Conservation (phyloP, 37 sponge, comb jelly and placozoan genomes). For the Amphimedon queenslandica region DNA sequence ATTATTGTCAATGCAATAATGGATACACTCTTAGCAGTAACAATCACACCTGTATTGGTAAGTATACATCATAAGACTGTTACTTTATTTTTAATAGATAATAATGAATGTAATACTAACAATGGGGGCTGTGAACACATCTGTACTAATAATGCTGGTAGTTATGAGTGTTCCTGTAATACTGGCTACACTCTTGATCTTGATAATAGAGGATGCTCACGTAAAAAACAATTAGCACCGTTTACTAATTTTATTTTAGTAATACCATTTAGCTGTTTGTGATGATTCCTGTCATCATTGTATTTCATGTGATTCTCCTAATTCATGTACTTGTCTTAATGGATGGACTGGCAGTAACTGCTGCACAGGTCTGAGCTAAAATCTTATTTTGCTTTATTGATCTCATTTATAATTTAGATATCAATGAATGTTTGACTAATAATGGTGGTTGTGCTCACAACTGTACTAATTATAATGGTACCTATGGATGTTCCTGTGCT, state of each 20-base stretch:
- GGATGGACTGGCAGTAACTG: slow-evolving; percentile 15
- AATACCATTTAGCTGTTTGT: slow-evolving; percentile 12
- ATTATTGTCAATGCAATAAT: slow-evolving; percentile 6
- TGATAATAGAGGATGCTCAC: no score
- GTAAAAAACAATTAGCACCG: not conserved
- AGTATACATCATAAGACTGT: no score
- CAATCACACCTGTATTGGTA: slow-evolving; percentile 16
- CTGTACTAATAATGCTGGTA: no score
- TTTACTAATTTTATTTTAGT: slow-evolving; percentile 6
- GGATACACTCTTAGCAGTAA: slow-evolving; percentile 14
- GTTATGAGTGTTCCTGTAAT: no score
- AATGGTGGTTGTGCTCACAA: no score
- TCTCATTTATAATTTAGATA: no score
- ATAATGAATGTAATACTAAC: no score
- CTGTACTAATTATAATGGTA: slow-evolving; percentile 11
- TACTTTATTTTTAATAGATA: no score
- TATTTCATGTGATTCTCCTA: not conserved
- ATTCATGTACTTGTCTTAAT: slow-evolving; percentile 21
- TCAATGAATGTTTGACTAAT: no score
- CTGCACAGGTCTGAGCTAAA: slow-evolving; percentile 20
- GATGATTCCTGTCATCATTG: slow-evolving; percentile 30
- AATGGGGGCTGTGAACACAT: no score
- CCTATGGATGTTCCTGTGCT: slow-evolving; percentile 13
- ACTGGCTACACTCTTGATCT: no score
- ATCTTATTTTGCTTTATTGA: no score